A percentile compares a stretch with the other conserved stretches of the same genome.
phyloP scores from a whole-genome alignment of 2,888 invertebrate genomes.

The Spisula subtruncata region DNA sequence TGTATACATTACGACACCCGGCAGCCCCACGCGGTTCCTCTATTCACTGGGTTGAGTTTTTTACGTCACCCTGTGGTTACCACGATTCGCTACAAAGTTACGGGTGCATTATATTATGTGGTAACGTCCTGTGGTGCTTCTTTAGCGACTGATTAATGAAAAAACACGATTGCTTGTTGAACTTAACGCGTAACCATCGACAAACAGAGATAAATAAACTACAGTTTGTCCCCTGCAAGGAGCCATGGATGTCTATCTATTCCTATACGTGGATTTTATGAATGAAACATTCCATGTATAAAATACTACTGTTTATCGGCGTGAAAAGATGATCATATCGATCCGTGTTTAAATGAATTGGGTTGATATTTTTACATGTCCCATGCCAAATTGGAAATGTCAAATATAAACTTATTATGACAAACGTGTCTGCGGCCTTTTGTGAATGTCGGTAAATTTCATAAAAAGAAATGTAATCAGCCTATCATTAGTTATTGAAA shows the following conservation, averaged over 20 bases:
- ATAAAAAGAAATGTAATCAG: conserved; percentile 7
- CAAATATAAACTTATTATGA: conserved; percentile 46
- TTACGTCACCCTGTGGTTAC: background rate
- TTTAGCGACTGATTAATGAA: conserved; percentile 1
- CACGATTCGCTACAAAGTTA: background rate
- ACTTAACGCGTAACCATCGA: conserved; percentile 12
- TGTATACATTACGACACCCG: background rate
- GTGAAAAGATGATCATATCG: conserved; percentile 21
- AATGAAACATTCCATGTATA: conserved; percentile 34
- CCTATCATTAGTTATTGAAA: background rate
- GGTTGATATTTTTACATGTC: background rate
- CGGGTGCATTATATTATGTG: background rate
- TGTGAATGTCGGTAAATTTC: conserved; percentile 22
- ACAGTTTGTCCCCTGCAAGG: conserved; percentile 35
- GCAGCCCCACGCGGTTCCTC: background rate
- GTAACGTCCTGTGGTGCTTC: background rate
- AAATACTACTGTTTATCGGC: conserved; percentile 28
- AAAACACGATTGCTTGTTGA: background rate
- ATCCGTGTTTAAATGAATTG: background rate
- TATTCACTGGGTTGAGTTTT: background rate
- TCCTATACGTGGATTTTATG: conserved; percentile 32
- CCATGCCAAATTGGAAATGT: conserved; percentile 39
- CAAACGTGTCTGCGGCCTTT: conserved; percentile 29
- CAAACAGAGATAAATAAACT: conserved; percentile 33
- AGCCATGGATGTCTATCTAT: conserved; percentile 35